phyloP scores from a whole-genome alignment of 1,140 invertebrate species.

The Brachionus rubens region DNA sequence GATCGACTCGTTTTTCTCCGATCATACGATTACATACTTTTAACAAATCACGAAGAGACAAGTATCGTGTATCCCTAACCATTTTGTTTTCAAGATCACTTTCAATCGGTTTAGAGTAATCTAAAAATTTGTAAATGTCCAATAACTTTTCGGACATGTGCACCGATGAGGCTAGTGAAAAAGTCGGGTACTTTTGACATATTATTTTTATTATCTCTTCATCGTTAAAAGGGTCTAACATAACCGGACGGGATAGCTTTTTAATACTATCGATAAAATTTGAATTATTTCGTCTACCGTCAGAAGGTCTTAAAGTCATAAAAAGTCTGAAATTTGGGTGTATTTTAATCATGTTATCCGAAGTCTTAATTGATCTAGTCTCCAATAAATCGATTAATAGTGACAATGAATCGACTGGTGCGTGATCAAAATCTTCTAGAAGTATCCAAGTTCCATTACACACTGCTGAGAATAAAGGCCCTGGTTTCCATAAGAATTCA shows the following conservation, averaged over 20 bases:
- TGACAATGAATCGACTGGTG: constrained; percentile 84
- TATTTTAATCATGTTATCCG: neutral
- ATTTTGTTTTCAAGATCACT: neutral
- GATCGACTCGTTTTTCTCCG: neutral
- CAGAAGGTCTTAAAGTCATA: constrained; percentile 19
- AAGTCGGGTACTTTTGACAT: neutral
- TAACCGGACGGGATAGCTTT: neutral
- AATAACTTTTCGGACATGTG: constrained; percentile 11
- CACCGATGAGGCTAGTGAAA: neutral
- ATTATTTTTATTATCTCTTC: constrained; percentile 24
- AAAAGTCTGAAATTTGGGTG: constrained; percentile 18
- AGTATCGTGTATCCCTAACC: neutral
- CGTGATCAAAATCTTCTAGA: constrained; percentile 90
- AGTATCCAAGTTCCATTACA: constrained; percentile 83
- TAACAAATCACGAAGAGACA: constrained; percentile 6
- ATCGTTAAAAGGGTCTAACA: neutral
- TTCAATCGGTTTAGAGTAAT: neutral
- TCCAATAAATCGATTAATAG: constrained; percentile 80
- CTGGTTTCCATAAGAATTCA: constrained; percentile 92
- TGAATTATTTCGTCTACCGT: constrained; percentile 1
- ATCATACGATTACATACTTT: constrained; percentile 29
- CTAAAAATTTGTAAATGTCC: neutral
- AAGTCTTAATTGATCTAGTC: constrained; percentile 67
- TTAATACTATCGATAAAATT: constrained; percentile 29
- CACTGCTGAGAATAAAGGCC: constrained; percentile 72